Conservation (phyloP, 2,113 vertebrate species). For the Alethe castanea region DNA sequence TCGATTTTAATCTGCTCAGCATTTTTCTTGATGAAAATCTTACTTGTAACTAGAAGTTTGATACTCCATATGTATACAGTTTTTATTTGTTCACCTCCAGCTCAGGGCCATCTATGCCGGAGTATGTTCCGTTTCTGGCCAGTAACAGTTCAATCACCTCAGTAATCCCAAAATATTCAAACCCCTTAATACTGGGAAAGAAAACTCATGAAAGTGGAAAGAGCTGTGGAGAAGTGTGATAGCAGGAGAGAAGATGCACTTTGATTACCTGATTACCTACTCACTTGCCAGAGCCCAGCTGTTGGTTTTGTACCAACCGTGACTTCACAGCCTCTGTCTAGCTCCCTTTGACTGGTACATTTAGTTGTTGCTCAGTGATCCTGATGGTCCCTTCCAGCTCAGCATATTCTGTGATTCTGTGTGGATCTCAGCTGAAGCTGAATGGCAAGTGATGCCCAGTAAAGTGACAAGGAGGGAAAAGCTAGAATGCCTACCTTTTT, state of each 20-base stretch:
- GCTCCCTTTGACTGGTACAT: background rate
- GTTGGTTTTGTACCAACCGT: background rate
- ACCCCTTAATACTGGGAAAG: background rate
- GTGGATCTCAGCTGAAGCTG: background rate
- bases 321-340: background rate
- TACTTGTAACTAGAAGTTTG: background rate
- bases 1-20: background rate
- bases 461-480: background rate
- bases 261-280: background rate
- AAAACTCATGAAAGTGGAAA: background rate
- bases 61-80: background rate
- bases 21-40: background rate
- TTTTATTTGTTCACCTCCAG: background rate
- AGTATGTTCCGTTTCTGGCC: background rate
- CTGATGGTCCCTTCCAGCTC: background rate
- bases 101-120: rapidly evolving
- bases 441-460: background rate
- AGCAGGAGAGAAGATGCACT: background rate
- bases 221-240: background rate
- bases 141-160: background rate
- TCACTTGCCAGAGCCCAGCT: background rate
- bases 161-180: background rate
- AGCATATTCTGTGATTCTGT: background rate
- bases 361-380: background rate
- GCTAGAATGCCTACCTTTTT: background rate